phyloP scores from a whole-genome alignment of 2,888 invertebrate genomes.

The Petrolisthes cinctipes region DNA sequence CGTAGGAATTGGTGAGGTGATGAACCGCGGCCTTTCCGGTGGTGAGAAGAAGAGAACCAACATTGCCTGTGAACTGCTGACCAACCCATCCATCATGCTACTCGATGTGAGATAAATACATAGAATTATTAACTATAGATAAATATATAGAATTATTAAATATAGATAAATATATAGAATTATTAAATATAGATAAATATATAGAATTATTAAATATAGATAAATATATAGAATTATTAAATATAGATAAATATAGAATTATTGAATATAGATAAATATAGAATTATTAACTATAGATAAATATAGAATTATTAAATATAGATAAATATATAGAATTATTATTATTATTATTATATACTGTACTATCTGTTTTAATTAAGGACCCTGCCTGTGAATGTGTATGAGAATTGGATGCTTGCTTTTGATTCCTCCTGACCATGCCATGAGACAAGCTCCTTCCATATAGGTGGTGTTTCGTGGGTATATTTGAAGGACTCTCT shows the following conservation, averaged over 20 bases:
- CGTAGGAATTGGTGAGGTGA: slow-evolving; percentile 80
- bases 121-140: not conserved
- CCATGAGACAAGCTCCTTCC: too few relatives aligned
- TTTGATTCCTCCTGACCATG: too few relatives aligned
- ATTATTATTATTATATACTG: too few relatives aligned
- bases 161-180: too few relatives aligned
- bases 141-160: not conserved
- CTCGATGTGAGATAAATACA: slow-evolving; percentile 77
- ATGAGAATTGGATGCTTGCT: not conserved
- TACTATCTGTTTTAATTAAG: too few relatives aligned
- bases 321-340: too few relatives aligned
- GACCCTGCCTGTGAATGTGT: not conserved
- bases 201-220: not conserved
- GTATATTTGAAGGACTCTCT: too few relatives aligned
- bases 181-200: not conserved
- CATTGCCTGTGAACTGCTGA: slow-evolving; percentile 85
- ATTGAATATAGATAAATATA: too few relatives aligned
- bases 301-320: too few relatives aligned
- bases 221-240: not conserved
- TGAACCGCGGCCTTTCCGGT: slow-evolving; percentile 82
- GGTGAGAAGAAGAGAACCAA: slow-evolving; percentile 87
- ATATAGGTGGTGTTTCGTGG: too few relatives aligned
- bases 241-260: not conserved
- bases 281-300: too few relatives aligned
- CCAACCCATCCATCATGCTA: slow-evolving; percentile 83